Conservation (phyloP, 2,113 vertebrate species). For the Oreamnos americanus region DNA sequence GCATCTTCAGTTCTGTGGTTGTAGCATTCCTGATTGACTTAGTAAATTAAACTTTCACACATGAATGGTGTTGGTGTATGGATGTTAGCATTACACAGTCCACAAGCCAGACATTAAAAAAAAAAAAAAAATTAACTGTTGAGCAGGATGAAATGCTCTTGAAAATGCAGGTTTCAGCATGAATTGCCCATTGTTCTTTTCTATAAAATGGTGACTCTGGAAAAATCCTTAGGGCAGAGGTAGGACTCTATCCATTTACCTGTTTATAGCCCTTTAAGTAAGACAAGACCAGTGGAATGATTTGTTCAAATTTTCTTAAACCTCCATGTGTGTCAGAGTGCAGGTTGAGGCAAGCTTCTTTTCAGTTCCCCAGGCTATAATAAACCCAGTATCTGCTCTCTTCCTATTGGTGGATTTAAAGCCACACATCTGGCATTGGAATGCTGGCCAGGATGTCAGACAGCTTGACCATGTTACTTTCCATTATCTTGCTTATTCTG, state of each 20-base stretch:
- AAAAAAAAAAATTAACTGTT: neutral
- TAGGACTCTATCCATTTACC: slow-evolving; percentile 12
- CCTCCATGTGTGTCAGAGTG: slow-evolving; percentile 39
- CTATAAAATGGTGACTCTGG: slow-evolving; percentile 37
- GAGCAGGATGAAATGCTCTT: neutral
- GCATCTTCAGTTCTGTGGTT: slow-evolving; percentile 10
- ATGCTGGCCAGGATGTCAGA: slow-evolving; percentile 18
- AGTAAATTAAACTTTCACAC: slow-evolving; percentile 19
- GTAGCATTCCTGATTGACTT: neutral
- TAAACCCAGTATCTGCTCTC: slow-evolving; percentile 38
- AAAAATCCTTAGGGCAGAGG: neutral
- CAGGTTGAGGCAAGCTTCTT: slow-evolving; percentile 72
- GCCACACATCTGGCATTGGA: neutral
- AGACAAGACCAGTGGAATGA: slow-evolving; percentile 60
- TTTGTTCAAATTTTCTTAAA: slow-evolving; percentile 63
- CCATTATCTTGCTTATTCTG: neutral
- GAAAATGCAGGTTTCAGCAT: slow-evolving; percentile 26
- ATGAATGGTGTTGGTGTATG: neutral
- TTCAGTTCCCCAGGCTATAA: slow-evolving; percentile 26
- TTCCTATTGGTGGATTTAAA: slow-evolving; percentile 46
- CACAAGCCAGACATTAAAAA: neutral
- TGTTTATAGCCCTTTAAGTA: slow-evolving; percentile 29
- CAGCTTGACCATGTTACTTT: neutral
- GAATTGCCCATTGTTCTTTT: neutral
- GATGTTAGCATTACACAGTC: neutral